Conservation (phyloP, 2,797 vertebrate genomes). For the Smutsia temminckii region DNA sequence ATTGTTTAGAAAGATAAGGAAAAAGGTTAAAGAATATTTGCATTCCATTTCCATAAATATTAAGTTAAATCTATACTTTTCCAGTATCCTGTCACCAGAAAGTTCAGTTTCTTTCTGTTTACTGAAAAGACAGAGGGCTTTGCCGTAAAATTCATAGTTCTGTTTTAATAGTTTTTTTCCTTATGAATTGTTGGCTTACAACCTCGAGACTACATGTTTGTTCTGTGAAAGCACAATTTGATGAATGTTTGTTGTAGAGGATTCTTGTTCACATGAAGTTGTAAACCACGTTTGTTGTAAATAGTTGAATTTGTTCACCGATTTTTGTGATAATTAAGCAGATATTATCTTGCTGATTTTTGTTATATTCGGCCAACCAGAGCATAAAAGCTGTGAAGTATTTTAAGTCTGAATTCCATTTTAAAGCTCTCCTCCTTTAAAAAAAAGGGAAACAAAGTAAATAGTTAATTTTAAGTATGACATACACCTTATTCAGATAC, state of each 20-base stretch:
- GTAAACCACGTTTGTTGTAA: background rate
- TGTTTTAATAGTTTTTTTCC: background rate
- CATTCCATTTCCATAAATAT: slow-evolving; percentile 49
- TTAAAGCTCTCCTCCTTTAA: background rate
- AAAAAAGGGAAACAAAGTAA: background rate
- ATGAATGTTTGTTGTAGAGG: background rate
- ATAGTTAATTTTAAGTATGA: background rate
- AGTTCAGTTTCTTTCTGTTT: slow-evolving; percentile 48
- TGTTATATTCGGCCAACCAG: slow-evolving; percentile 31
- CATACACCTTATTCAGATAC: background rate
- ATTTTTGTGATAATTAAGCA: slow-evolving; percentile 37
- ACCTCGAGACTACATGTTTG: slow-evolving; percentile 41
- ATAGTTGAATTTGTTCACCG: background rate
- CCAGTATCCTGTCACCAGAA: slow-evolving; percentile 40
- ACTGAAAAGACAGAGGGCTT: slow-evolving; percentile 18
- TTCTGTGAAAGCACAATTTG: background rate
- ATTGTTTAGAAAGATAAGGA: slow-evolving; percentile 60
- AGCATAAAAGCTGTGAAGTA: background rate
- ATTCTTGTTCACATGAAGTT: background rate
- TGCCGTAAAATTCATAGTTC: slow-evolving; percentile 21
- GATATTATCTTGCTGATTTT: slow-evolving; percentile 13
- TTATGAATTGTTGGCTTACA: slow-evolving; percentile 16
- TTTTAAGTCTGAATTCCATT: slow-evolving; percentile 25
- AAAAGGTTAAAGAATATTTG: slow-evolving; percentile 61
- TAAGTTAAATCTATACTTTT: slow-evolving; percentile 47